Evolutionary conservation across 2,888 invertebrate genomes (phyloP), one percentile per base, ranked within the genome.

Genomic region (Heliconius erato): DNA sequence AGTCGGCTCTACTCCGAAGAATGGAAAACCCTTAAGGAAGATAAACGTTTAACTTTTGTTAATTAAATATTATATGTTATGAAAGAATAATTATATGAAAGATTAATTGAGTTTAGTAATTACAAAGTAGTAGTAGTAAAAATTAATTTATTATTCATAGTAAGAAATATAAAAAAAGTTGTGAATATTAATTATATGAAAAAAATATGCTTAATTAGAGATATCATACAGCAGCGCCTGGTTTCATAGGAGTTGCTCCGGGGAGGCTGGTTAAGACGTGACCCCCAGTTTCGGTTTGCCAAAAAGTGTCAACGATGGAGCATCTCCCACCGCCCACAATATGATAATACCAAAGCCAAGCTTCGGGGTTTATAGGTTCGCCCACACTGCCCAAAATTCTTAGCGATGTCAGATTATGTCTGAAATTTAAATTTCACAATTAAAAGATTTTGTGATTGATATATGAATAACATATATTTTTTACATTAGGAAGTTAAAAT

Each of bases 281-380:
- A 0, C 99, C 99, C 14, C 99, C 99, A 9, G 99, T 99, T 96
- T 99, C 99, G 0, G 99, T 99, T 96, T 99, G 99, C 99, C 99
- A 99, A 95, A 99, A 99, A 0, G 99, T 99, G 92, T 99, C 99
- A 0, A 98, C 98, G 89, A 99, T 98, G 81, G 99, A 98, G 93
- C 99, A 99, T 85, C 97, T 97, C 74, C 97, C 97, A 84, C 97
- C 97, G 7, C 99, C 99, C 44, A 99, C 97, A 54, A 97, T 90
- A 87, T 97, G 97, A 92, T 99, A 98, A 93, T 99, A 99, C 99
- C 99, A 99, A 77, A 98, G 92, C 99, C 99, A 99, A 0, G 99
- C 99, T 92, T 99, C 99, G 0, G 99, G 98, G 94, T 99, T 99
- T 86, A 99, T 99, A 0, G 99, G 99, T 92, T 99, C 99, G 1